Percentiles rank a stretch among this genome's conserved stretches.
phyloP scores from a whole-genome alignment of 2,113 vertebrate species.

The Malurus cyaneus region DNA sequence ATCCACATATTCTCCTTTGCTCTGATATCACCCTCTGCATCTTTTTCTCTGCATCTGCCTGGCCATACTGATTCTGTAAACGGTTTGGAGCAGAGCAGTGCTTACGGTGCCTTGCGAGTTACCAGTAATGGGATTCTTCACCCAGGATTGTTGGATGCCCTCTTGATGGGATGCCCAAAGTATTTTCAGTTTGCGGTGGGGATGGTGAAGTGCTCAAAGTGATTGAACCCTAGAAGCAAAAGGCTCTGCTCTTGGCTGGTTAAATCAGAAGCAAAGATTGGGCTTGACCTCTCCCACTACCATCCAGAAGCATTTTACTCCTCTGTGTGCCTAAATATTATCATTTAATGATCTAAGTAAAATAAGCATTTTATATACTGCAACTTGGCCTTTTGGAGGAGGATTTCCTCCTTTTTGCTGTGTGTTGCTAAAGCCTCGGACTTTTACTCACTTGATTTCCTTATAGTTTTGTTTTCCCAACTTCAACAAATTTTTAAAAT shows the following conservation, averaged over 20 bases:
- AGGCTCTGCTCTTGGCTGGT: neutral
- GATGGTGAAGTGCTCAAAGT: neutral
- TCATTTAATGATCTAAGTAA: neutral
- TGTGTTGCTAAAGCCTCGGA: neutral
- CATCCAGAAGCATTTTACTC: neutral
- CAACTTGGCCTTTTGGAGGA: neutral
- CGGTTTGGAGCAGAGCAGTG: neutral
- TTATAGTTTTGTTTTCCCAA: neutral
- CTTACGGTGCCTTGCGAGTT: neutral
- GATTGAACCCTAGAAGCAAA: neutral
- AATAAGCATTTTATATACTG: neutral
- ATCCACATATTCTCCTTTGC: neutral
- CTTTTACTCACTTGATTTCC: neutral
- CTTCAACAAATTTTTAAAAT: neutral
- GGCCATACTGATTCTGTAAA: neutral
- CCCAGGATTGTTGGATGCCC: neutral
- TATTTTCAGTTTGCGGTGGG: neutral
- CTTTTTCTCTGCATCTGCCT: neutral
- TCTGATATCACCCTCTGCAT: neutral
- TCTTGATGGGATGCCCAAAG: neutral
- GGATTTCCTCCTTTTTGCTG: neutral
- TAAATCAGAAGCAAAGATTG: neutral
- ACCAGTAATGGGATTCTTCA: neutral
- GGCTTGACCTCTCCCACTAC: neutral
- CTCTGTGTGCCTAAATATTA: neutral